phyloP scores from a whole-genome alignment of 1,140 invertebrate genomes.

The Harpegnathos saltator region DNA sequence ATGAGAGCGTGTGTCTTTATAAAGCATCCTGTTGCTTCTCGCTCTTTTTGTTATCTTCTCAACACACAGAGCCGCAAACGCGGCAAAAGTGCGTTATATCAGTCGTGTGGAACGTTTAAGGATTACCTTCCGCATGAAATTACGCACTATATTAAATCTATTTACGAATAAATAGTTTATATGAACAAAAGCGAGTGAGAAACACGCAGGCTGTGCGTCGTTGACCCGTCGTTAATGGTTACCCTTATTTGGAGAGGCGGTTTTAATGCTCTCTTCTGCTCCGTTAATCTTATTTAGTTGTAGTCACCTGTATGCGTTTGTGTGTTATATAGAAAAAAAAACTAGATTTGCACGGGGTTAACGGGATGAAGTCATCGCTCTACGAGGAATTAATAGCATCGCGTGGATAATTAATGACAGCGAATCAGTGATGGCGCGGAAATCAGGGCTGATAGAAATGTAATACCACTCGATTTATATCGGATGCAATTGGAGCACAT shows the following conservation, averaged over 20 bases:
- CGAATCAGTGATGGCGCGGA: conserved; percentile 40
- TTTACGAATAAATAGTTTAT: neutral
- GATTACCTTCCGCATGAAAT: neutral
- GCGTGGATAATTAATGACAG: conserved; percentile 41
- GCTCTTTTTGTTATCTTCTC: conserved; percentile 16
- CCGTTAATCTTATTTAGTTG: conserved; percentile 23
- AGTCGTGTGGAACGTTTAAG: neutral
- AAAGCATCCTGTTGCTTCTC: neutral
- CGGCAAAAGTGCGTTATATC: neutral
- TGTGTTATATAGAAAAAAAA: conserved; percentile 6
- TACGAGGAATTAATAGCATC: conserved; percentile 55
- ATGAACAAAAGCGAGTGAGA: neutral
- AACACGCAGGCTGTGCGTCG: no score
- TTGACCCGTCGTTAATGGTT: neutral
- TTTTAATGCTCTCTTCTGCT: conserved; percentile 12
- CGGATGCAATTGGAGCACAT: conserved; percentile 32
- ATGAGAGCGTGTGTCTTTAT: conserved; percentile 21
- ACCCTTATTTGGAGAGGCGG: neutral
- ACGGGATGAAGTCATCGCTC: conserved; percentile 17
- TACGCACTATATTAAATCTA: neutral
- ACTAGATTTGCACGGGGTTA: conserved; percentile 32
- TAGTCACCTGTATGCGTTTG: neutral
- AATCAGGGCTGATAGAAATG: conserved; percentile 52
- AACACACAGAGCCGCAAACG: neutral
- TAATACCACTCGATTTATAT: conserved; percentile 53